These are phyloP conservation scores for Fregetta grallaria DNA, from an alignment of 2,113 vertebrate genomes.

Conservation along the genomic window DNA sequence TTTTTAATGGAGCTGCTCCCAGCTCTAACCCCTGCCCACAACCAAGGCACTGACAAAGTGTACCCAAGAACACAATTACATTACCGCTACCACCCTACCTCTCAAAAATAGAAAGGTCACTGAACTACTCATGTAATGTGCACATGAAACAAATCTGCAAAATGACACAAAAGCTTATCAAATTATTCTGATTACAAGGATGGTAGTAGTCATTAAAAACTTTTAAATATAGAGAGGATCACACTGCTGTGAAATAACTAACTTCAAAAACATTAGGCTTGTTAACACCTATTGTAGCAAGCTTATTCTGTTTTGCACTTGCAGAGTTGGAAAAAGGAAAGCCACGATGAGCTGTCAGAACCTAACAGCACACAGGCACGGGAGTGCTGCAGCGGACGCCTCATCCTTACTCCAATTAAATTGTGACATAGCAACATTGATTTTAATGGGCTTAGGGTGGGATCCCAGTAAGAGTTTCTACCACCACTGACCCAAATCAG, in stretches of 20 bases:
- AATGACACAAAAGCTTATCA: background rate
- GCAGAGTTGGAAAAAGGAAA: background rate
- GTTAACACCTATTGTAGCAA: background rate
- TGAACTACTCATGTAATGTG: background rate
- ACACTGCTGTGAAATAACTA: background rate
- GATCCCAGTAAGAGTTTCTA: slow-evolving; percentile 11
- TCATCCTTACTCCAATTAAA: slow-evolving; percentile 22
- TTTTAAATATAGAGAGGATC: background rate
- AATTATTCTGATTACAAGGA: background rate
- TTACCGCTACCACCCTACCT: fast-evolving
- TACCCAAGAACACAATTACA: background rate
- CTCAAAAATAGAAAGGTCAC: background rate
- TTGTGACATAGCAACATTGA: background rate
- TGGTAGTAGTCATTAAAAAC: background rate
- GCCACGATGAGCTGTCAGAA: background rate
- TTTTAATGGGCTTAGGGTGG: slow-evolving; percentile 19
- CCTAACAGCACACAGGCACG: background rate
- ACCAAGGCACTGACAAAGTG: background rate
- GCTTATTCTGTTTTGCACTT: background rate
- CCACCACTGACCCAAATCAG: slow-evolving; percentile 31
- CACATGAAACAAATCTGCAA: background rate
- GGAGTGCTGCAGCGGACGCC: background rate
- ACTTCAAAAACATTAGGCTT: background rate
- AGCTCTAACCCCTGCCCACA: background rate
- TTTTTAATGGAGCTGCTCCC: background rate